Conservation (phyloP, 1,140 invertebrate species). For the Pseudomyrmex dendroicus region DNA sequence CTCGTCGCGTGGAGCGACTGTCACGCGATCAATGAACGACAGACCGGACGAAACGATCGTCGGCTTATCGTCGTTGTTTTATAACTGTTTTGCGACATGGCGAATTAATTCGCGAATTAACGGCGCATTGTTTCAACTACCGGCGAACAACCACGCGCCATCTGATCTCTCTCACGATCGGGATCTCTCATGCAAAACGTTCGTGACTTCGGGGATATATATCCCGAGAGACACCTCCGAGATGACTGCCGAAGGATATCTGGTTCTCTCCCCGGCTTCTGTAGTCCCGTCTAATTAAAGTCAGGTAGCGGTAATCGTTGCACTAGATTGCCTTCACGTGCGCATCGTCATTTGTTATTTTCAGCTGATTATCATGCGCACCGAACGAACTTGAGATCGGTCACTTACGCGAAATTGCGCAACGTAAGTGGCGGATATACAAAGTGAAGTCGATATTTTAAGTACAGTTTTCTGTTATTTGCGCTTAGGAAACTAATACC, state of each 20-base stretch:
- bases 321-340: conserved; percentile 37
- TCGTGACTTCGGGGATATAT: conserved; percentile 47
- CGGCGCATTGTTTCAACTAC: conserved; percentile 36
- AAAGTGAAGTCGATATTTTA: not conserved
- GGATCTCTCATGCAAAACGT: conserved; percentile 59
- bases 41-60: not conserved
- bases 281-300: conserved; percentile 35
- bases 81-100: conserved; percentile 41
- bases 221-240: conserved; percentile 48
- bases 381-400: not conserved
- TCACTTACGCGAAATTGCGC: conserved; percentile 8
- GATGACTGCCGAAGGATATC: conserved; percentile 46
- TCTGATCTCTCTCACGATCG: conserved; percentile 48
- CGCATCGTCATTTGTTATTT: conserved; percentile 48
- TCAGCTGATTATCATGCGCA: conserved; percentile 39
- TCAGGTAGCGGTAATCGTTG: conserved; percentile 55
- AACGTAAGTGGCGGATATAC: conserved; percentile 26
- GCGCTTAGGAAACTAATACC: not conserved
- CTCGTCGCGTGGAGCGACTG: conserved; percentile 11
- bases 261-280: not conserved
- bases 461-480: not conserved
- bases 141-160: not conserved
- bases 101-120: conserved; percentile 60
- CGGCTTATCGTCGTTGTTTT: conserved; percentile 20
- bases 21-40: conserved; percentile 40